Evolutionary conservation across 2,888 invertebrate species (phyloP).

Genomic region (Ochropleura plecta): DNA sequence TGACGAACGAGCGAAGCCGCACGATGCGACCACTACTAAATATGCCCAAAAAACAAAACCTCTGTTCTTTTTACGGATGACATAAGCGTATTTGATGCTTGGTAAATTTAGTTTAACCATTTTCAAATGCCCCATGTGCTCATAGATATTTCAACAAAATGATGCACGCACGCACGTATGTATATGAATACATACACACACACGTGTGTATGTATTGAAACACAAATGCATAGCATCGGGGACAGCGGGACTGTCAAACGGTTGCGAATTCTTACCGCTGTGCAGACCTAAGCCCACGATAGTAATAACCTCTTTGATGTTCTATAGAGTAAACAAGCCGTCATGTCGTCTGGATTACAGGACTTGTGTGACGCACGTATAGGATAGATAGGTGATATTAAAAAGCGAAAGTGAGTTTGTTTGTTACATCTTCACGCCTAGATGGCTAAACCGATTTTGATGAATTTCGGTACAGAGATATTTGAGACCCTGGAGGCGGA

Average conservation of each 20-base stretch:
- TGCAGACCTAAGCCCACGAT: constrained; percentile 10
- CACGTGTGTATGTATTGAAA: background rate
- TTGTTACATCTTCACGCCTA: too few species aligned
- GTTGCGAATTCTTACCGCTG: constrained; percentile 14
- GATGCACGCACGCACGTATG: background rate
- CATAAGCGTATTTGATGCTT: background rate
- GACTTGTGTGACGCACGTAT: background rate
- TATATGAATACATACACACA: too few species aligned
- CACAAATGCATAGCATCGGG: background rate
- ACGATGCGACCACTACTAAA: too few species aligned
- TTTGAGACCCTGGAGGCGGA: too few species aligned
- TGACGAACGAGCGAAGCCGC: too few species aligned
- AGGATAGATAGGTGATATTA: background rate
- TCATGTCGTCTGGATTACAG: constrained; percentile 10
- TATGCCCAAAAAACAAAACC: background rate
- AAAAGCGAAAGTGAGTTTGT: too few species aligned
- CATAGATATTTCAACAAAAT: background rate
- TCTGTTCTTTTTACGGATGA: background rate
- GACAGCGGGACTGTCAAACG: constrained; percentile 16
- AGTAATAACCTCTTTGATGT: constrained; percentile 40
- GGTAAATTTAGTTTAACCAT: constrained; percentile 1
- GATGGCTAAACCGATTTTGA: too few species aligned
- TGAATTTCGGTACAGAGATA: too few species aligned
- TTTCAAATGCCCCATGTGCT: background rate
- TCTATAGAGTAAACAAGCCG: constrained; percentile 29